A percentile compares a stretch with the other conserved stretches of the same genome.
Conservation (phyloP, 1,140 invertebrate species). For the Drosophila dunni region DNA sequence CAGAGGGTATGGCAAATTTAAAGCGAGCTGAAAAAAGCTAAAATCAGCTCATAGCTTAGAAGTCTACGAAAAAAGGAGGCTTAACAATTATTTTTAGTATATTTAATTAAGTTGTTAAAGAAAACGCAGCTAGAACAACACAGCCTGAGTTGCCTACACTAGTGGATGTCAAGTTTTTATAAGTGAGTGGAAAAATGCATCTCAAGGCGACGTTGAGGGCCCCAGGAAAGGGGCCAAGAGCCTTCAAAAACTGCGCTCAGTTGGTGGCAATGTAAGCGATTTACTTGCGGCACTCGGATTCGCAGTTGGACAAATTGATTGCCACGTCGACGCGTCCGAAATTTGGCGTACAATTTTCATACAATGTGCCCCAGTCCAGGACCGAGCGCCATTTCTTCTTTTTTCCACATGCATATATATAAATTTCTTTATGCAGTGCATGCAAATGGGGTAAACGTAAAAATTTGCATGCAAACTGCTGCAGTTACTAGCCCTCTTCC, state of each 20-base stretch:
- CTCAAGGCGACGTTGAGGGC: constrained; percentile 8
- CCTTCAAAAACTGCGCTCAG: constrained; percentile 51
- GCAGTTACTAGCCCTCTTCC: constrained; percentile 26
- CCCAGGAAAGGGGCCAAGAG: not conserved
- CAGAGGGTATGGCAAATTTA: not conserved
- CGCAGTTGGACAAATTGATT: constrained; percentile 63
- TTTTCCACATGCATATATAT: constrained; percentile 19
- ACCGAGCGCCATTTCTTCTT: not conserved
- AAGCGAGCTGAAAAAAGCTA: not conserved
- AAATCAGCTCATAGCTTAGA: not conserved
- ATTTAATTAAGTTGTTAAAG: not conserved
- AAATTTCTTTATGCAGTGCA: constrained; percentile 43
- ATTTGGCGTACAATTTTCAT: constrained; percentile 63
- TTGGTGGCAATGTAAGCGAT: constrained; percentile 50
- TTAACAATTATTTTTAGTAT: not conserved
- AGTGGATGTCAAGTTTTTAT: no score
- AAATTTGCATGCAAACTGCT: constrained; percentile 78
- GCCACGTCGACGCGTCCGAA: constrained; percentile 57
- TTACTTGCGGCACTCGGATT: constrained; percentile 62
- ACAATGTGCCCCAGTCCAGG: constrained; percentile 42
- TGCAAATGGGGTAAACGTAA: constrained; percentile 71
- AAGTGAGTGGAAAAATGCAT: constrained; percentile 1
- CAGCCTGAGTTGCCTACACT: no score
- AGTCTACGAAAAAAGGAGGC: not conserved
- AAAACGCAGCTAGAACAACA: no score